phyloP scores from a whole-genome alignment of 1,140 invertebrate genomes.

The Choristoneura fumiferana region DNA sequence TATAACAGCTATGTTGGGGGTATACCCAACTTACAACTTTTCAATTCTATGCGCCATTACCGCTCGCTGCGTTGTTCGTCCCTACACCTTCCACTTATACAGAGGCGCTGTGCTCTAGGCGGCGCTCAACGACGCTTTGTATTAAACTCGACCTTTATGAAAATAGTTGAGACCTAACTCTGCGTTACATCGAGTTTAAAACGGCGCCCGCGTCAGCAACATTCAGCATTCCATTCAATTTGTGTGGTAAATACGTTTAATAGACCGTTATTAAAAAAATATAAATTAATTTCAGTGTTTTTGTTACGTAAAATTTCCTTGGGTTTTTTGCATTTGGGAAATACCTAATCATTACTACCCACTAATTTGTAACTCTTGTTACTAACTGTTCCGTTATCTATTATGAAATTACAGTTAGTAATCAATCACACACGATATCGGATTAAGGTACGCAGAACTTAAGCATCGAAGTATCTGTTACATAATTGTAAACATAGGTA shows the following conservation, averaged over 20 bases:
- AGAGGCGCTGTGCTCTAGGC: slow-evolving; percentile 6
- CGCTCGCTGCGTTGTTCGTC: background rate
- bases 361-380: too few relatives aligned
- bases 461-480: background rate
- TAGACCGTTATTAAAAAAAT: too few relatives aligned
- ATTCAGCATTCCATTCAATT: slow-evolving; percentile 4
- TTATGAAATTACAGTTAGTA: background rate
- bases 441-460: background rate
- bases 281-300: too few relatives aligned
- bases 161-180: slow-evolving; percentile 14
- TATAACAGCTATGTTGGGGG: too few relatives aligned
- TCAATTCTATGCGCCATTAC: slow-evolving; percentile 6
- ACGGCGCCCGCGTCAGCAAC: background rate
- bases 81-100: slow-evolving; percentile 7
- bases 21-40: background rate
- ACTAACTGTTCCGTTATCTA: background rate
- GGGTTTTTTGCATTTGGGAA: too few relatives aligned
- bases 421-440: background rate
- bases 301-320: too few relatives aligned
- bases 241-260: too few relatives aligned
- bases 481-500: background rate
- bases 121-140: slow-evolving; percentile 16
- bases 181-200: slow-evolving; percentile 1
- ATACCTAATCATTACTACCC: too few relatives aligned
- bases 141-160: slow-evolving; percentile 18